A percentile compares a stretch with the other conserved stretches of the same genome.
These are phyloP conservation scores for Ligdia adustata DNA, from an alignment of 2,888 invertebrate genomes.

Conservation along the genomic window DNA sequence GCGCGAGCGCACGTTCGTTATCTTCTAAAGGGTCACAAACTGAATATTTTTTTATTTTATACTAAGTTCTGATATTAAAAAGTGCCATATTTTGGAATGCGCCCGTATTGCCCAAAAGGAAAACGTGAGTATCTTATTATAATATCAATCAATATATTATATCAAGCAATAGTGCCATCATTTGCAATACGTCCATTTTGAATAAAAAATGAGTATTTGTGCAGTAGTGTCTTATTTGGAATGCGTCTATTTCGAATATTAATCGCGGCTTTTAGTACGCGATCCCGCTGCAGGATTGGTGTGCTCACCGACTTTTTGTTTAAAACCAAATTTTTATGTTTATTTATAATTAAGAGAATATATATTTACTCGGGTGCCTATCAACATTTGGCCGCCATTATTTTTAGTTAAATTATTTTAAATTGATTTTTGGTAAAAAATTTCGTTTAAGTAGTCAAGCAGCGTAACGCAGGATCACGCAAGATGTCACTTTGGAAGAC, in stretches of 20 bases:
- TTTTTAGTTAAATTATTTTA: too few species aligned
- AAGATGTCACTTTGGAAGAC: too few species aligned
- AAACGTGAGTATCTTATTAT: background rate
- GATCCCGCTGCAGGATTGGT: too few species aligned
- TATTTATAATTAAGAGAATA: too few species aligned
- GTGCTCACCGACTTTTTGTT: too few species aligned
- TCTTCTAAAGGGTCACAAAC: background rate
- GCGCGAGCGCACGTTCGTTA: conserved; percentile 1
- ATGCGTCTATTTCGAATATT: background rate
- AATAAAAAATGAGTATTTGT: background rate
- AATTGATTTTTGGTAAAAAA: too few species aligned
- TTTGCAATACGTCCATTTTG: background rate
- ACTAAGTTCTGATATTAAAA: background rate
- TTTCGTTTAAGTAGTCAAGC: too few species aligned
- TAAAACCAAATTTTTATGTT: too few species aligned
- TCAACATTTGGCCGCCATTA: too few species aligned
- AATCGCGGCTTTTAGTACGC: background rate
- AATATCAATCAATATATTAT: background rate
- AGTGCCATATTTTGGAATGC: background rate
- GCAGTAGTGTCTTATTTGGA: background rate
- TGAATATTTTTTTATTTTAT: background rate
- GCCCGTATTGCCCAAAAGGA: background rate
- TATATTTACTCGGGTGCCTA: too few species aligned
- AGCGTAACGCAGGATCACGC: too few species aligned
- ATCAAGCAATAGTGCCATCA: background rate